These are phyloP conservation scores for Antheraea pernyi DNA, from an alignment of 1,140 invertebrate genomes.

Conservation along the genomic window DNA sequence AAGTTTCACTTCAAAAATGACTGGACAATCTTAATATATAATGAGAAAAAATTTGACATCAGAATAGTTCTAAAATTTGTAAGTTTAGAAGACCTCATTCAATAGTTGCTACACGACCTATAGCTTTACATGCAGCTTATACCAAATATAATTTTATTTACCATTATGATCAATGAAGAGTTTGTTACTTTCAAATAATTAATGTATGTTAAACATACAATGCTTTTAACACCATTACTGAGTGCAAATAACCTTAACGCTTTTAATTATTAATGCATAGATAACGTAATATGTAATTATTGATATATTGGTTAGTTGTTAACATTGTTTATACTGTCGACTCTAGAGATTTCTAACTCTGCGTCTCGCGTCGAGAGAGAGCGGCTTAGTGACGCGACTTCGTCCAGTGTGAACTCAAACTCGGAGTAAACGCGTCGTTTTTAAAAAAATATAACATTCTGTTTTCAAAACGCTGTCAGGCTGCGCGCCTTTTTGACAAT, in stretches of 20 bases:
- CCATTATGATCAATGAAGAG: too few relatives aligned
- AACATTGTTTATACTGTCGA: constrained; percentile 24
- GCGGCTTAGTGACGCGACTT: constrained; percentile 37
- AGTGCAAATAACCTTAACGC: neutral
- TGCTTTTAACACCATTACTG: neutral
- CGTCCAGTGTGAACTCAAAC: constrained; percentile 44
- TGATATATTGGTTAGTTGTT: neutral
- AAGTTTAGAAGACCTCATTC: too few relatives aligned
- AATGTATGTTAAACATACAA: too few relatives aligned
- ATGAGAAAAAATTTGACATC: too few relatives aligned
- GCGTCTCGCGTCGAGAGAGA: constrained; percentile 42
- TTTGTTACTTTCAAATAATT: too few relatives aligned
- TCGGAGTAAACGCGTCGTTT: constrained; percentile 32
- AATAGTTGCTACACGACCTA: too few relatives aligned
- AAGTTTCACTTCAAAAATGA: too few relatives aligned
- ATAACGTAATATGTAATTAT: neutral
- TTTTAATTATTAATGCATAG: neutral
- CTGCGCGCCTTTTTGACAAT: constrained; percentile 38
- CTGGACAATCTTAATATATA: too few relatives aligned
- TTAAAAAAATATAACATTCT: constrained; percentile 34
- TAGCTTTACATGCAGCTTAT: too few relatives aligned
- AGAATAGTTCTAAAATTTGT: too few relatives aligned
- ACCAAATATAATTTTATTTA: too few relatives aligned
- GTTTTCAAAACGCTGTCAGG: constrained; percentile 37
- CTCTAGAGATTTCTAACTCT: constrained; percentile 51